Conservation (phyloP, 2,888 invertebrate species). For the Philereme transversata region DNA sequence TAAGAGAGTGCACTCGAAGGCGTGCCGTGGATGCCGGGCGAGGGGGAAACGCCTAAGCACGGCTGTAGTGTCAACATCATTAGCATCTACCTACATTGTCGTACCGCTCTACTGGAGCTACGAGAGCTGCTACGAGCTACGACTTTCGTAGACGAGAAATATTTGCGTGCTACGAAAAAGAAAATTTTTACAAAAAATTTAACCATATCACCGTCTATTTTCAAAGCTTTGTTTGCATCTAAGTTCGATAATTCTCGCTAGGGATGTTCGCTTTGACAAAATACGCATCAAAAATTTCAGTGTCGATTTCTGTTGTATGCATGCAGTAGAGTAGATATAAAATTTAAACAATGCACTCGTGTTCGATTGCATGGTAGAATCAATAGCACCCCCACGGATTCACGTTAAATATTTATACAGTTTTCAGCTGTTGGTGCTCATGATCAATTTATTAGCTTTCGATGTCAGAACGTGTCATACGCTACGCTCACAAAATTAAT, state of each 20-base stretch:
- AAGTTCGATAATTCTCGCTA: not conserved
- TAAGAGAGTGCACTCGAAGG: slow-evolving; percentile 57
- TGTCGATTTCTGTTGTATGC: not conserved
- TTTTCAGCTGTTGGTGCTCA: slow-evolving; percentile 37
- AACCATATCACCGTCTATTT: not conserved
- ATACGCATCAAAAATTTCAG: slow-evolving; percentile 2
- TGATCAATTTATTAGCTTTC: slow-evolving; percentile 36
- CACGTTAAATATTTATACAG: slow-evolving; percentile 54
- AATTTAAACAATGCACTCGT: slow-evolving; percentile 42
- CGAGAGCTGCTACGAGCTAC: slow-evolving; percentile 57
- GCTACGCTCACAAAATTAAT: slow-evolving; percentile 14
- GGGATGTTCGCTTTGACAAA: not conserved
- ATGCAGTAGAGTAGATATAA: slow-evolving; percentile 2
- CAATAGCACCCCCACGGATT: slow-evolving; percentile 56
- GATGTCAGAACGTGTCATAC: slow-evolving; percentile 25
- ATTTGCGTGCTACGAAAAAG: slow-evolving; percentile 8
- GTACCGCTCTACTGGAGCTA: slow-evolving; percentile 57
- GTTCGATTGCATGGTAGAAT: slow-evolving; percentile 54
- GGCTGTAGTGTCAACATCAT: slow-evolving; percentile 80
- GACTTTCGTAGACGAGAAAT: slow-evolving; percentile 36
- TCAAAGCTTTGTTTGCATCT: slow-evolving; percentile 15
- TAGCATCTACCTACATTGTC: slow-evolving; percentile 64
- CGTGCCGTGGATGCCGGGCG: slow-evolving; percentile 38
- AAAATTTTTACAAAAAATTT: not conserved
- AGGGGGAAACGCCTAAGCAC: slow-evolving; percentile 56